Percentiles rank a stretch among this genome's conserved stretches.
Conservation (phyloP, 2,888 invertebrate genomes). For the Lasius platythorax region DNA sequence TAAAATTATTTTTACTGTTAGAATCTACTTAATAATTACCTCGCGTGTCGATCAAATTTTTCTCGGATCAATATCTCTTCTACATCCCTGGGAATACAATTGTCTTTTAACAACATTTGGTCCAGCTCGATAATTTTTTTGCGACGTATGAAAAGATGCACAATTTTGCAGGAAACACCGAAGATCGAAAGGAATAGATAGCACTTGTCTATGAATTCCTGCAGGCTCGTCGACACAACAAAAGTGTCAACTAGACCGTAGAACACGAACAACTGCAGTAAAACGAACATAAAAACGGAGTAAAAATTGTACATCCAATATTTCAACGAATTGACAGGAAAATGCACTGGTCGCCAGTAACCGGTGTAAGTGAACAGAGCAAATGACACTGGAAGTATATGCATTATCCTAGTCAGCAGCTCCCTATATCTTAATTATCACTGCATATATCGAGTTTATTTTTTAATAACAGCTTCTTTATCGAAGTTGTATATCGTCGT, state of each 20-base stretch:
- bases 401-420: neutral
- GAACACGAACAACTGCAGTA: conserved; percentile 18
- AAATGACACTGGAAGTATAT: conserved; percentile 38
- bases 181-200: conserved; percentile 57
- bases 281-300: conserved; percentile 10
- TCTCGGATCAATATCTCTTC: conserved; percentile 45
- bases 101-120: conserved; percentile 53
- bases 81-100: conserved; percentile 45
- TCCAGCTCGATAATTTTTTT: conserved; percentile 34
- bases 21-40: conserved; percentile 44
- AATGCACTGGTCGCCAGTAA: conserved; percentile 43
- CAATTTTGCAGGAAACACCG: conserved; percentile 57
- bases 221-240: conserved; percentile 18
- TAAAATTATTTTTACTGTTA: neutral
- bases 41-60: conserved; percentile 56
- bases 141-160: conserved; percentile 51
- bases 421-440: neutral
- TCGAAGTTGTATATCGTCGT: neutral
- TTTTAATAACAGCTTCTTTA: neutral
- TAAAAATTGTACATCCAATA: conserved; percentile 42
- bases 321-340: conserved; percentile 11
- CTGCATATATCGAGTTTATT: too few relatives aligned
- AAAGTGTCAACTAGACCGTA: conserved; percentile 39
- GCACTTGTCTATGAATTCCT: conserved; percentile 55
- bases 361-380: conserved; percentile 32